Base-by-base conservation (phyloP, 2,888 invertebrate genomes). In the Gastrophysa polygoni region DNA sequence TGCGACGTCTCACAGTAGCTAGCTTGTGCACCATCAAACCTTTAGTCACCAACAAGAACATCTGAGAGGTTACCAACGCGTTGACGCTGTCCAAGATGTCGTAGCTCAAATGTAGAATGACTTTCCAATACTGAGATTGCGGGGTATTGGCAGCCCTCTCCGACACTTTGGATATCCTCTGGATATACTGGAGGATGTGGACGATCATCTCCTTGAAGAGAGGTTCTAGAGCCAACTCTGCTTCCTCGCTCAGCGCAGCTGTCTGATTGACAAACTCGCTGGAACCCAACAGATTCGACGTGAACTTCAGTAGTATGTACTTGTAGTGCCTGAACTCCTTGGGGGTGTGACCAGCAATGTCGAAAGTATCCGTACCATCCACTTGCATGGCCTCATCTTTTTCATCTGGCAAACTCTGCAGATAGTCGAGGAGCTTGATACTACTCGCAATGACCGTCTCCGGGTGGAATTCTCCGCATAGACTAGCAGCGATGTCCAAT, bases 271-370 rank as follows among this genome's bases (percentile, higher is more conserved):
- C 85, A 71, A 93, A 91, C 63, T 88, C 85, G 0, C 87, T 82
- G 0, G 89, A 88, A 1, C 90, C 87, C 54, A 93, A 82, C 38
- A 94, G 83, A 16, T 84, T 85, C 7, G 88, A 87, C 52, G 93
- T 84, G 70, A 93, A 92, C 21, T 90, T 90, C 16, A 95, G 83
- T 20, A 91, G 83, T 0, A 89, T 86, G 75, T 93, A 95, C 81
- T 92, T 95, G 78, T 90, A 95, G 78, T 95, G 93, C 1, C 93
- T 86, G 56, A 95, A 82, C 70, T 95, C 91, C 73, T 91, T 90
- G 0, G 90, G 85, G 0, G 88, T 87, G 71, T 89, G 88, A 0
- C 84, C 83, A 6, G 84, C 17, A 28, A 72, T 48, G 44, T 69
- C 84, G 0, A 90, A 82, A 74, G 89, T 86, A 68, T 90, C 91